Base-by-base conservation (phyloP, 2,888 invertebrate species). In the Nipponacmea schrenckii region DNA sequence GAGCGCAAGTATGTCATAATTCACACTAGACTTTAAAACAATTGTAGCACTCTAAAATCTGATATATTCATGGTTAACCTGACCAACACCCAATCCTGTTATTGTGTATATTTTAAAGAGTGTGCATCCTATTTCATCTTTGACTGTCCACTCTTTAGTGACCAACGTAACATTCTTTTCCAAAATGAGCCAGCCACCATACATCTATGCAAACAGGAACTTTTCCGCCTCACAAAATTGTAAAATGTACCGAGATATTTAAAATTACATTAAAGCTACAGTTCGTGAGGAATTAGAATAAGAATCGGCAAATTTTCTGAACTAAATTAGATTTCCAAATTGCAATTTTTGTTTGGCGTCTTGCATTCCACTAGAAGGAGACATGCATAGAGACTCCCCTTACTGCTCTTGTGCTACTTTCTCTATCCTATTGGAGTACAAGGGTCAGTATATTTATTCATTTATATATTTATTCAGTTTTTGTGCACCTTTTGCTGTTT, bases 41-140 rank as follows among this genome's bases (percentile, higher is more conserved):
- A 62, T 10, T 68, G 68, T 62, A 68, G 45, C 39, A n/a, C 44
- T 10, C 44, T 68, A 10, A 68, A 68, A 20, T 12, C 68, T 10
- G 68, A 62, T 31, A 62, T 68, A 12, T 68, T 39, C 20, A 24
- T 12, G 39, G 39, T 31, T 48, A 68, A 68, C 44, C 62, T 63
- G 62, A 26, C 45, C 5, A n/a, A 5, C 7, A 10, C 14, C 17
- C 48, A 48, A 48, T 17, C 14, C 2, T 48, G 48, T 17, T 17
- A 48, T 17, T 48, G 48, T 17, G 48, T 14, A 14, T 17, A 48
- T 48, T 17, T 17, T 17, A 48, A 3, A 17, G 48, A 48, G 17
- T 17, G 17, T 48, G 48, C 48, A 48, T 5, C 14, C 3, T n/a
- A 12, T 48, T 48, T 17, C n/a, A 17, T 48, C 48, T 7, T 48